Base-by-base conservation (phyloP, 2,113 vertebrate species). In the Sterrhoptilus dennistouni region DNA sequence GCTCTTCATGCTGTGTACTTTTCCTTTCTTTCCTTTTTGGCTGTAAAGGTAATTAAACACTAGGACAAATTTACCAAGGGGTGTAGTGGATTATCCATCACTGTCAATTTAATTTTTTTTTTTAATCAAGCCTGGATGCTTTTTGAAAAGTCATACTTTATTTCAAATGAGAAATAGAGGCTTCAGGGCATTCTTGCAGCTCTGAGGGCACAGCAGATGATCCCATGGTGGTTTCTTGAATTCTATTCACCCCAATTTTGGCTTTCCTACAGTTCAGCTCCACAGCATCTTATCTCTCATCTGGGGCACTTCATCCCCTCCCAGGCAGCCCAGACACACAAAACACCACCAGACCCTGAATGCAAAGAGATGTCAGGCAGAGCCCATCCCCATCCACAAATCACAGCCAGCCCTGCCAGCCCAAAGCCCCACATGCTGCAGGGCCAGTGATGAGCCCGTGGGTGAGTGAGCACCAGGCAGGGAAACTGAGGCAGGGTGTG, bases 81-180 rank as follows among this genome's bases (percentile, higher is more conserved):
- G 49, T 86, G 85, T 40, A 81, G 38, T n/a, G 47, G 68, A 95
- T 93, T 93, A 96, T 92, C 92, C 71, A 90, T 97, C 96, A 89
- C 54, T 91, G 89, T 49, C 91, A 60, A 16, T 17, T 92, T 52
- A 14, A 23, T 60, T 36, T 61, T 36, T 33, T 38, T 27, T 45
- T 45, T 70, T 66, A 5, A 25, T 65, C 64, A 93, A 89, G n/a
- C 36, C 36, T 83, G 8, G 44, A 45, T 87, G 70, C 17, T 79
- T 91, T 97, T 60, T 25, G 12, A 42, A 65, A 76, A 90, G 54
- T 45, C 63, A 65, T 10, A 19, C 33, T 61, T 69, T 72, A 40
- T 76, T 92, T 85, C 61, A 88, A 78, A 65, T 7, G 22, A 83
- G 54, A 83, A 95, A 85, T 28, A 61, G 74, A 84, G 42, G 22